phyloP scores from a whole-genome alignment of 2,797 vertebrate genomes.

The Aythya fuligula region DNA sequence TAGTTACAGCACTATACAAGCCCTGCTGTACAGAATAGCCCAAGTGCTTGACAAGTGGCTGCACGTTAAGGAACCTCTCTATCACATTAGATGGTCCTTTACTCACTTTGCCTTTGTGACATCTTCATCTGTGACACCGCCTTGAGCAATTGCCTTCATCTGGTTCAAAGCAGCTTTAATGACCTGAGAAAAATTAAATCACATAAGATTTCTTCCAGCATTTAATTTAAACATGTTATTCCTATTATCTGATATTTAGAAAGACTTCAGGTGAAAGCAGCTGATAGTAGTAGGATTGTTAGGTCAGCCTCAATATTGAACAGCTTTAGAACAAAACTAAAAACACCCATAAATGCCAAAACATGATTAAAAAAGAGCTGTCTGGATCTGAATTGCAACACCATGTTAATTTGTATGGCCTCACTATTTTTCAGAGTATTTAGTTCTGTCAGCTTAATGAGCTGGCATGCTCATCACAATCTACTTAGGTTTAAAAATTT shows the following conservation, averaged over 20 bases:
- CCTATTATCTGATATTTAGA: neutral
- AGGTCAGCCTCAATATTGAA: neutral
- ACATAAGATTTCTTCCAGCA: neutral
- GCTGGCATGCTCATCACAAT: neutral
- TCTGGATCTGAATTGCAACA: neutral
- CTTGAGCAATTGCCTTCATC: constrained; percentile 88
- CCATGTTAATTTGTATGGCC: neutral
- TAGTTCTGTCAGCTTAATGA: neutral
- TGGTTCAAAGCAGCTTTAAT: constrained; percentile 89
- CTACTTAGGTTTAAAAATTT: neutral
- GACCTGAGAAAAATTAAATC: constrained; percentile 79
- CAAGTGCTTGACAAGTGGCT: neutral
- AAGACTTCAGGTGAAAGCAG: neutral
- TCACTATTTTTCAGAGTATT: neutral
- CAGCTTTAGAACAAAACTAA: neutral
- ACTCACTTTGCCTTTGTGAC: constrained; percentile 87
- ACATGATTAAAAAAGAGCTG: neutral
- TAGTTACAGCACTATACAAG: neutral
- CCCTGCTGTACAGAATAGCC: neutral
- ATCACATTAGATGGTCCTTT: neutral
- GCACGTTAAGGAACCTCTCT: neutral
- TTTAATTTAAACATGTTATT: neutral
- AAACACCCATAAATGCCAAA: neutral
- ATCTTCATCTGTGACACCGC: constrained; percentile 85
- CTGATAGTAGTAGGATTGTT: neutral